Conservation (phyloP, 2,113 vertebrate genomes). For the Gulo gulo region DNA sequence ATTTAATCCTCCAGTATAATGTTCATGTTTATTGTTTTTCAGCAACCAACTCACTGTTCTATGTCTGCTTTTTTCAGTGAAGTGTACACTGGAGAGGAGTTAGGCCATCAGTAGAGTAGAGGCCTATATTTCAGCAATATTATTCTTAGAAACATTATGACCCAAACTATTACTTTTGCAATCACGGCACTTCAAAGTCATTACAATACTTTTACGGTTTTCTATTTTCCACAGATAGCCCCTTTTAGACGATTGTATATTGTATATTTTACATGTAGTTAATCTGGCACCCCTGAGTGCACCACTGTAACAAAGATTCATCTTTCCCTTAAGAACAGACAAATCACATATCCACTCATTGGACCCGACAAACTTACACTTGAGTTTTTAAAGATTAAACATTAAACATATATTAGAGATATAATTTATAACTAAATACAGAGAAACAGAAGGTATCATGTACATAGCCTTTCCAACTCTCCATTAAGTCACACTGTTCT, state of each 20-base stretch:
- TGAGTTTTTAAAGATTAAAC: background rate
- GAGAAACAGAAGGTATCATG: background rate
- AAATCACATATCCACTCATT: background rate
- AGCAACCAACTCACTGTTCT: background rate
- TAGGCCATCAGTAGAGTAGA: background rate
- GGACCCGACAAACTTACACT: background rate
- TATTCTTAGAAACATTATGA: background rate
- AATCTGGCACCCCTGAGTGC: background rate
- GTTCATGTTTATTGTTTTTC: background rate
- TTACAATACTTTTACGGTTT: background rate
- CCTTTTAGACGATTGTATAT: background rate
- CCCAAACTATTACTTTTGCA: background rate
- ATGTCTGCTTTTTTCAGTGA: background rate
- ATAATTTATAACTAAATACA: background rate
- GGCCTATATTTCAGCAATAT: background rate
- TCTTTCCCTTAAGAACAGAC: background rate
- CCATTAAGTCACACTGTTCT: background rate
- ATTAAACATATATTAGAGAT: background rate
- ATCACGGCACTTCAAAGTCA: background rate
- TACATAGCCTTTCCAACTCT: background rate
- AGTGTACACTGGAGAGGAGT: background rate
- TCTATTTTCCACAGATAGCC: background rate
- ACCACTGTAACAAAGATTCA: background rate
- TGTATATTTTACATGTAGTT: background rate
- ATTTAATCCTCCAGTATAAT: background rate